Evolutionary conservation across 2,797 vertebrate species (phyloP).

Genomic region (Zalophus californianus): DNA sequence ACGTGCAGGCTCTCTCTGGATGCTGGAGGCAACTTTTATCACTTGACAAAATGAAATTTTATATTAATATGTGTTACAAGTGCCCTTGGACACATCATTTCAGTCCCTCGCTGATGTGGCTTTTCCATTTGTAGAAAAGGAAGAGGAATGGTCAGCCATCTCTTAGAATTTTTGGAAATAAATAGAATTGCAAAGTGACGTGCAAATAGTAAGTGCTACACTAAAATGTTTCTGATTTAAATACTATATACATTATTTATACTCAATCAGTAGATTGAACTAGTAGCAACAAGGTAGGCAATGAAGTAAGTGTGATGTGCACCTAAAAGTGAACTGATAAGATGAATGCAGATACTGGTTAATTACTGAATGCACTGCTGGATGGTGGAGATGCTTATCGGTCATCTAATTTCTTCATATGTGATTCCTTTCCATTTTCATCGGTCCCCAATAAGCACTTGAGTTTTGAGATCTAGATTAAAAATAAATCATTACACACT

Average conservation of each 20-base stretch:
- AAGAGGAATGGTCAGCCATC: not conserved
- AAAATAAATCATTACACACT: slow-evolving; percentile 14
- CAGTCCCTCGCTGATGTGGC: not conserved
- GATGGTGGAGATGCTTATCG: not conserved
- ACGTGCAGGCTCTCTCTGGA: not conserved
- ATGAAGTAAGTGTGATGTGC: not conserved
- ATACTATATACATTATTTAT: not conserved
- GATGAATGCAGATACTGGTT: not conserved
- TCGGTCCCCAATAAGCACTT: not conserved
- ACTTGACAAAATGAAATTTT: not conserved
- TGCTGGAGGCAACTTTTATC: not conserved
- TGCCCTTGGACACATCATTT: not conserved
- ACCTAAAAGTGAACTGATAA: not conserved
- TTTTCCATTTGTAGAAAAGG: not conserved
- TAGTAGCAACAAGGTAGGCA: not conserved
- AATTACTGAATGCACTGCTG: not conserved
- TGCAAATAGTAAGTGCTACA: not conserved
- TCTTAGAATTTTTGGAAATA: not conserved
- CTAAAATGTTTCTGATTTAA: not conserved
- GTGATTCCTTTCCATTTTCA: not conserved
- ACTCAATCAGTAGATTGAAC: not conserved
- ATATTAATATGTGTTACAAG: not conserved
- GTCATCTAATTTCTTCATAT: not conserved
- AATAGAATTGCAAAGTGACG: not conserved
- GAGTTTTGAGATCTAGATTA: slow-evolving; percentile 33